Percentiles rank a stretch among this genome's conserved stretches.
Evolutionary conservation across 2,797 vertebrate genomes (phyloP).

Genomic region (Allobates femoralis): DNA sequence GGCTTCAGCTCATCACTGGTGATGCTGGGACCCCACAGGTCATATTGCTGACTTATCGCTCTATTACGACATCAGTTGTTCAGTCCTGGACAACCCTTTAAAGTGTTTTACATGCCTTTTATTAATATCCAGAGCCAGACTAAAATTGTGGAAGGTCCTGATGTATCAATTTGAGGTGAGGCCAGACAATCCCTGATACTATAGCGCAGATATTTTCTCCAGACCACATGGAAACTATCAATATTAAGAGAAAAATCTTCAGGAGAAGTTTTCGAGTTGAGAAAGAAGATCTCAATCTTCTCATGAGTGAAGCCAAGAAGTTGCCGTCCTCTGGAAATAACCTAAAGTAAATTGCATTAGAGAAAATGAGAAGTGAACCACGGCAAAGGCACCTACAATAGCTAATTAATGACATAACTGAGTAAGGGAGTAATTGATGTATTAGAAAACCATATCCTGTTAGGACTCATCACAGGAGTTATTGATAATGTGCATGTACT

Average conservation of each 20-base stretch:
- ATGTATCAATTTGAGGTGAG: constrained; percentile 41
- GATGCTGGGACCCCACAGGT: no score
- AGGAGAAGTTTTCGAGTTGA: not conserved
- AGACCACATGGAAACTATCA: not conserved
- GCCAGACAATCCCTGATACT: not conserved
- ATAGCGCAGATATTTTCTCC: constrained; percentile 26
- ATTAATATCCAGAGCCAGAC: not conserved
- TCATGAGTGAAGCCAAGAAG: not conserved
- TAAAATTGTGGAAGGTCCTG: constrained; percentile 50
- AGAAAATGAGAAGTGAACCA: not conserved
- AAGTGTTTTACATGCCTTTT: not conserved
- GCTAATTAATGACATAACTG: not conserved
- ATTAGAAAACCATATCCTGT: not conserved
- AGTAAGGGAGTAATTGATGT: not conserved
- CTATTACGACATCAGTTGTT: no score
- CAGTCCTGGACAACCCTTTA: no score
- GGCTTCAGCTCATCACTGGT: no score
- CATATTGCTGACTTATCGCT: no score
- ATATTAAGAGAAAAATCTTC: not conserved
- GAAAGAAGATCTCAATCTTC: not conserved
- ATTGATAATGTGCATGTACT: not conserved
- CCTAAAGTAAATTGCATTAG: constrained; percentile 25
- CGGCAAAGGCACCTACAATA: not conserved
- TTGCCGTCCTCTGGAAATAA: not conserved
- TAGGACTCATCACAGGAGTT: not conserved